These are phyloP conservation scores for Tipula confusa DNA, from an alignment of 2,888 invertebrate species.

Conservation along the genomic window DNA sequence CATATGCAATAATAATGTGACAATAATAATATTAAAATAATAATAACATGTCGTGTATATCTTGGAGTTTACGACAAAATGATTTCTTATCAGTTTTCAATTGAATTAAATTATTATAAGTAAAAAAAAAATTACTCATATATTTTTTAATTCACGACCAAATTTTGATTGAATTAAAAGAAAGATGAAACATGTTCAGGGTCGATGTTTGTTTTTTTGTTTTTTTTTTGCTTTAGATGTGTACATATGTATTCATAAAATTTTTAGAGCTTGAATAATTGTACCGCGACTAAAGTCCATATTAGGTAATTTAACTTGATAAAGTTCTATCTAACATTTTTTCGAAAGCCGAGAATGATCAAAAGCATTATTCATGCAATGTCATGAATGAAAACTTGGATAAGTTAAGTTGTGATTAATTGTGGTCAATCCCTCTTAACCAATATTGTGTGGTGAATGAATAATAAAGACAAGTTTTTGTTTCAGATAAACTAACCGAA, in stretches of 20 bases:
- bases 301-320: neutral
- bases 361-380: neutral
- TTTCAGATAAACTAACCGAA: neutral
- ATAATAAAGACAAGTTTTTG: neutral
- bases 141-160: neutral
- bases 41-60: neutral
- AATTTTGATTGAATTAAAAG: neutral
- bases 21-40: neutral
- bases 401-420: neutral
- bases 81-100: slow-evolving; percentile 3
- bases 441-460: neutral
- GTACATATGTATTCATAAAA: neutral
- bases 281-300: neutral
- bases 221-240: neutral
- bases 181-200: neutral
- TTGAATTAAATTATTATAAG: neutral
- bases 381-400: neutral
- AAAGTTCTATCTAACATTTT: neutral
- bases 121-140: neutral
- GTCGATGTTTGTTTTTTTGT: neutral
- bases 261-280: neutral
- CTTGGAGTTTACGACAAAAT: neutral
- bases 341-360: neutral
- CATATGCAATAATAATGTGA: neutral
- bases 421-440: neutral